Base-by-base conservation (phyloP, 1,140 invertebrate genomes). In the Drosophila teissieri region DNA sequence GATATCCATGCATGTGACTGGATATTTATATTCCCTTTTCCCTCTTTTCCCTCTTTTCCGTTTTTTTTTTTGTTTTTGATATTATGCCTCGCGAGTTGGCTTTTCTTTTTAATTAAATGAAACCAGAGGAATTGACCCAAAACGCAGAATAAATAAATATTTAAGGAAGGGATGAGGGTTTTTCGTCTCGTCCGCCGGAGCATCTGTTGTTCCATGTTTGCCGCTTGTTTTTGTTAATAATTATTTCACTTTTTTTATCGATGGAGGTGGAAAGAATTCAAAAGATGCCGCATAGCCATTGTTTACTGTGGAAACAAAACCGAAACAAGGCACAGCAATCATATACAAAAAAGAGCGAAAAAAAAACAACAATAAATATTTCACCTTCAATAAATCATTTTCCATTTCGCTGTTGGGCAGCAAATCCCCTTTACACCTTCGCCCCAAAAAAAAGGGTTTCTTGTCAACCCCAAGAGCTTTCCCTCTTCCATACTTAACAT, bases 41-140 rank as follows among this genome's bases (percentile, higher is more conserved):
- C 31, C 31, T 31, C 31, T 31, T 31, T 31, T 8, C 2, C 31
- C 0, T 69, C 27, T 31, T 24, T 14, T 15, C 2, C 2, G 15
- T 48, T 15, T 40, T 37, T 36, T 55, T 55, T 46, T 48, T 70
- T 60, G 44, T 61, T 61, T 82, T 69, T 75, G 78, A 80, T 74
- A 70, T 81, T 80, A 72, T 82, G 67, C 77, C 68, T 58, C 56
- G 78, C 67, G 48, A 53, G 67, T 34, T 64, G 55, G 80, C 76
- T 86, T 86, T 77, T 90, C 81, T 86, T 91, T 91, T 91, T 91
- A 91, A 91, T 91, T 91, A 91, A 91, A 91, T 91, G 90, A 91
- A 91, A 91, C 90, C 90, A 78, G 81, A 90, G 80, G 90, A 91
- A 91, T 91, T 91, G 90, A 91, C 90, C 90, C 90, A 89, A 89